phyloP scores from a whole-genome alignment of 2,888 invertebrate species.

The Eurytoma adleriae region DNA sequence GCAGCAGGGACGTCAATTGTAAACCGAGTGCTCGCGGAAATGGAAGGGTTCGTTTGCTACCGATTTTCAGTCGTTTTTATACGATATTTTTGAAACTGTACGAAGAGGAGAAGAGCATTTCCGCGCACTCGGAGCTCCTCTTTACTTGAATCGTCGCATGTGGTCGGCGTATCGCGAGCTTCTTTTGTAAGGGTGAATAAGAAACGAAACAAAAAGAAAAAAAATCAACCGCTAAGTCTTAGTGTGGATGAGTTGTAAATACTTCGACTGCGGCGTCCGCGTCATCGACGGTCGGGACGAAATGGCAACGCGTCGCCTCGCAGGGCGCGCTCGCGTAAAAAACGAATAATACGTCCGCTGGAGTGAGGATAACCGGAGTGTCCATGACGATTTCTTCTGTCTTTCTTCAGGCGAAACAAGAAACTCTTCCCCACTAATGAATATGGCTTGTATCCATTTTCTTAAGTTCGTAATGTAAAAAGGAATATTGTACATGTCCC shows the following conservation, averaged over 20 bases:
- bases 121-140: conserved; percentile 33
- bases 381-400: conserved; percentile 42
- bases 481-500: conserved; percentile 34
- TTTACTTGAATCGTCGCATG: too few relatives aligned
- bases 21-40: too few relatives aligned
- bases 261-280: conserved; percentile 42
- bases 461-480: conserved; percentile 50
- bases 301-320: too few relatives aligned
- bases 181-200: conserved; percentile 45
- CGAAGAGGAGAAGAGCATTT: conserved; percentile 30
- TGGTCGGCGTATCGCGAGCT: conserved; percentile 32
- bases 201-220: conserved; percentile 25
- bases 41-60: conserved; percentile 8
- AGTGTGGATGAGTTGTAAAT: conserved; percentile 55
- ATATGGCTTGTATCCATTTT: conserved; percentile 41
- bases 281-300: too few relatives aligned
- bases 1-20: too few relatives aligned
- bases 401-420: conserved; percentile 40
- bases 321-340: too few relatives aligned
- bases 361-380: conserved; percentile 41
- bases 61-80: conserved; percentile 48
- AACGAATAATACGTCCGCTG: conserved; percentile 40
- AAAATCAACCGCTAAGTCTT: conserved; percentile 27
- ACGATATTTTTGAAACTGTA: conserved; percentile 32
- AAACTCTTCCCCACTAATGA: conserved; percentile 35